Conservation (phyloP, 2,113 vertebrate genomes). For the Anas platyrhynchos region DNA sequence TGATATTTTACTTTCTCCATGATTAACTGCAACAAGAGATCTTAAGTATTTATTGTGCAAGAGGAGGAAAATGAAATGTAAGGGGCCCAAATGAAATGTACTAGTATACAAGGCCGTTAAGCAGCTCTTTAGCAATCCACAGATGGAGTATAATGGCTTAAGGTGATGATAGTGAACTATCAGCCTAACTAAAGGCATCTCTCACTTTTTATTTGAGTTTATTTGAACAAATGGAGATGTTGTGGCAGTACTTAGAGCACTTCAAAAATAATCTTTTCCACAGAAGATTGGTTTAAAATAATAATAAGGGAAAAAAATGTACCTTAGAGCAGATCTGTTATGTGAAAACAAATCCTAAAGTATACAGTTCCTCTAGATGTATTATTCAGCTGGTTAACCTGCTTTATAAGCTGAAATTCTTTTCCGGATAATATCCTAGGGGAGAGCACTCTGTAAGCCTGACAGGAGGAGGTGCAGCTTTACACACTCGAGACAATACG, state of each 20-base stretch:
- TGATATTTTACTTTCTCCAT: background rate
- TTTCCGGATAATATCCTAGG: background rate
- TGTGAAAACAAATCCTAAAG: background rate
- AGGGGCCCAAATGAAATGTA: background rate
- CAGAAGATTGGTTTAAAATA: conserved; percentile 10
- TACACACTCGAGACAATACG: background rate
- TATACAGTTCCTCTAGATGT: background rate
- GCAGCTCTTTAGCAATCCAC: background rate
- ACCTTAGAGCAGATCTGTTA: background rate
- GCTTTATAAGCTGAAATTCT: conserved; percentile 31
- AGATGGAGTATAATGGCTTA: background rate
- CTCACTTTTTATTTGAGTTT: background rate
- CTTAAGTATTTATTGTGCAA: background rate
- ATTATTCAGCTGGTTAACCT: conserved; percentile 26
- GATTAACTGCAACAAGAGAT: background rate
- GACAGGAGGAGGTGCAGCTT: background rate
- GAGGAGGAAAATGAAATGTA: background rate
- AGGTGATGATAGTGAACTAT: background rate
- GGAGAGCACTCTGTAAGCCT: background rate
- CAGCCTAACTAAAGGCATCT: background rate
- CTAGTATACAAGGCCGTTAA: background rate
- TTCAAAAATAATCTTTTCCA: background rate
- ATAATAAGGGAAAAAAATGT: background rate
- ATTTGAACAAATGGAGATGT: background rate
- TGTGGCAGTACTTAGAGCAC: background rate